Conservation (phyloP, 2,113 vertebrate genomes). For the Scopus umbretta region DNA sequence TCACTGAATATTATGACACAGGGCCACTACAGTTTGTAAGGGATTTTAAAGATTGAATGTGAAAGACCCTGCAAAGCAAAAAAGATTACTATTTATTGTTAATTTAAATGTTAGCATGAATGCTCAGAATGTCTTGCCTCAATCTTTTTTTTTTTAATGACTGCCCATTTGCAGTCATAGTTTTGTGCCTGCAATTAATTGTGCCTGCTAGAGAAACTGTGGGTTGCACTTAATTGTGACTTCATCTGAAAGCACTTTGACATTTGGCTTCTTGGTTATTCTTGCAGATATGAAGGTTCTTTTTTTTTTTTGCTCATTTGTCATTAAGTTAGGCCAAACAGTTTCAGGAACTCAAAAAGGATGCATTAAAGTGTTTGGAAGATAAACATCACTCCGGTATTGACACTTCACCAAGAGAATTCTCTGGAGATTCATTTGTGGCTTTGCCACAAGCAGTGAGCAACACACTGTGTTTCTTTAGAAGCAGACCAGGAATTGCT, state of each 20-base stretch:
- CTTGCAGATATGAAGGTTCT: conserved; percentile 4
- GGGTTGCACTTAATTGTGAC: conserved; percentile 24
- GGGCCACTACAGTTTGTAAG: neutral
- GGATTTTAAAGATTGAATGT: neutral
- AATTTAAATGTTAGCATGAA: conserved; percentile 8
- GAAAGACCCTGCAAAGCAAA: neutral
- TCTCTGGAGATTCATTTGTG: neutral
- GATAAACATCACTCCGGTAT: neutral
- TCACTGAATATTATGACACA: neutral
- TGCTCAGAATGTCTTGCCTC: neutral
- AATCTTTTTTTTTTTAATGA: conserved; percentile 10
- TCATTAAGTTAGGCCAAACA: neutral
- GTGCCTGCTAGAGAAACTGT: neutral
- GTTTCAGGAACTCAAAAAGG: neutral
- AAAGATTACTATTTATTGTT: neutral
- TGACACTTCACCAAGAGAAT: neutral
- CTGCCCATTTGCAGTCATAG: neutral
- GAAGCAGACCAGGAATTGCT: neutral
- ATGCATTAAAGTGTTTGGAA: neutral
- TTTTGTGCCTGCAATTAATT: conserved; percentile 26
- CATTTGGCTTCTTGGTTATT: conserved; percentile 7
- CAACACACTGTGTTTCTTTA: neutral
- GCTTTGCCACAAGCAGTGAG: neutral
- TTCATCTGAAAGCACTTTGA: conserved; percentile 16
- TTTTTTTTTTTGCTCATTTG: neutral